A percentile compares a stretch with the other conserved stretches of the same genome.
These are phyloP conservation scores for Gordius sp. DNA, from an alignment of 2,888 invertebrate species.

Conservation along the genomic window DNA sequence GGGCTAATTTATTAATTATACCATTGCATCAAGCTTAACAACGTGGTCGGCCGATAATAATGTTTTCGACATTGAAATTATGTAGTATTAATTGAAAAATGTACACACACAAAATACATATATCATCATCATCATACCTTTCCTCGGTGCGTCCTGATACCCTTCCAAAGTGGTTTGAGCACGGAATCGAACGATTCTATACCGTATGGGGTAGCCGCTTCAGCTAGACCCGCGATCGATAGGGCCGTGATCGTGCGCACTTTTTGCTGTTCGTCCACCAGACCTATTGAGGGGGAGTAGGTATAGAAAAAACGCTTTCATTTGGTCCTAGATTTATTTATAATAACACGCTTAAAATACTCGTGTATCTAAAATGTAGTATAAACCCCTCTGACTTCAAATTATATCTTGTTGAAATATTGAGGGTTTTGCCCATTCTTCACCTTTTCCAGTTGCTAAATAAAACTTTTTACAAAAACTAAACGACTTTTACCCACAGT, in stretches of 20 bases:
- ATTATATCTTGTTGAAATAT: no score
- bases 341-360: no score
- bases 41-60: background rate
- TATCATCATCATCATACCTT: slow-evolving; percentile 29
- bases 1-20: no score
- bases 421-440: no score
- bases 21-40: slow-evolving; percentile 6
- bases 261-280: slow-evolving; percentile 96
- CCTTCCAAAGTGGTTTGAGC: slow-evolving; percentile 93
- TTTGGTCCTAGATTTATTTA: no score
- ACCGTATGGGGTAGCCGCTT: slow-evolving; percentile 95
- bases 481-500: no score
- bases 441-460: no score
- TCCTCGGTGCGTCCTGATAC: slow-evolving; percentile 54
- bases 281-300: slow-evolving; percentile 36
- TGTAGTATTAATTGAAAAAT: no score
- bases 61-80: background rate
- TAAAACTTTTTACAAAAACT: no score
- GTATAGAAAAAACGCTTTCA: background rate
- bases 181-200: slow-evolving; percentile 99
- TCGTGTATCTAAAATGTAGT: no score
- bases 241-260: slow-evolving; percentile 92
- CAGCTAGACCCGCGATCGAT: slow-evolving; percentile 86
- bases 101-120: slow-evolving; percentile 18
- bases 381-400: no score